phyloP scores from a whole-genome alignment of 2,888 invertebrate species.

The Tenthredo notha region DNA sequence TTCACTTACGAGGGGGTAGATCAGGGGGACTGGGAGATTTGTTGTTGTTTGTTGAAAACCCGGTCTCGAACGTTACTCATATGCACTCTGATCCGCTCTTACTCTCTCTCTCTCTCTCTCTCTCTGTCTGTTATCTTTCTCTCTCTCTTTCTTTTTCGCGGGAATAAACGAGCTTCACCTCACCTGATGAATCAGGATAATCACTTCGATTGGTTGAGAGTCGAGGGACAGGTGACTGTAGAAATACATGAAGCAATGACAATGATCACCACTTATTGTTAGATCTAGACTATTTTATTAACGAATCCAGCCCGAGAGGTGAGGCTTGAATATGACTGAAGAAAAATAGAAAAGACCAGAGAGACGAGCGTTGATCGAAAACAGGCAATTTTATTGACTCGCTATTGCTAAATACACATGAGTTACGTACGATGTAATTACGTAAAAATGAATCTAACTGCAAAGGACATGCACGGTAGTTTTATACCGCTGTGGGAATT shows the following conservation, averaged over 20 bases:
- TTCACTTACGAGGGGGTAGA: constrained; percentile 45
- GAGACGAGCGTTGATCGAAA: constrained; percentile 38
- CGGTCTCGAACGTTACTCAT: constrained; percentile 51
- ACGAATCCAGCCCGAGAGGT: neutral
- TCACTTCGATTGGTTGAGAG: neutral
- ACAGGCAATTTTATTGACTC: constrained; percentile 49
- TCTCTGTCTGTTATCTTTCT: constrained; percentile 32
- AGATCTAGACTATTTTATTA: neutral
- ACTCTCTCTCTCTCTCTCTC: neutral
- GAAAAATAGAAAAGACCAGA: constrained; percentile 44
- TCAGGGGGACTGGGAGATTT: constrained; percentile 12
- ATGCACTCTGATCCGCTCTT: constrained; percentile 31
- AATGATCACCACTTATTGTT: neutral
- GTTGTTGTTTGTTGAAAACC: constrained; percentile 36
- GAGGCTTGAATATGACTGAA: neutral
- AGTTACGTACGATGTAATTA: constrained; percentile 44
- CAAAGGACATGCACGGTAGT: neutral
- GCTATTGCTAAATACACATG: constrained; percentile 49
- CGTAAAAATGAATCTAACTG: neutral
- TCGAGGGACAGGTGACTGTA: neutral
- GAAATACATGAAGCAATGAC: neutral
- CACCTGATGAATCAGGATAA: neutral
- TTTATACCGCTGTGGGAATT: neutral
- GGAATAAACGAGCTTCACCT: neutral
- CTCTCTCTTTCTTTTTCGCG: neutral